Base-by-base conservation (phyloP, 2,113 vertebrate genomes). In the Microcebus lehilahytsara region DNA sequence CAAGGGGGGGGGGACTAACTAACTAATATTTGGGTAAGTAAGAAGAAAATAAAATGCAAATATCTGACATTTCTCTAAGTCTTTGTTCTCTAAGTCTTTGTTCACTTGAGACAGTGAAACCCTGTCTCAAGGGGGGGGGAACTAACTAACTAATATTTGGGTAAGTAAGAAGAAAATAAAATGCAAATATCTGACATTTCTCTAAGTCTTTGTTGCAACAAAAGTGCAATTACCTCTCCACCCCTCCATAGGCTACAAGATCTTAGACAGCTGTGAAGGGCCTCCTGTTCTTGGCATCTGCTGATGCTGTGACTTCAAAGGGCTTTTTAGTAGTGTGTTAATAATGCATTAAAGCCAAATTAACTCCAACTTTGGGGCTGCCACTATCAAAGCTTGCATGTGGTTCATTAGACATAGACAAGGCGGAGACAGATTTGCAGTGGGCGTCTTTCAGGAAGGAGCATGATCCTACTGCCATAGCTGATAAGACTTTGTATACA, bases 311-410 rank as follows among this genome's bases (percentile, higher is more conserved):
- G 95, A 11, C 4, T 95, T 97, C 94, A 97, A 66, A 96, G 22
- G 4, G 69, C 85, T 97, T 97, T 97, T 85, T 77, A 95, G 94
- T 79, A 67, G 51, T 40, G 91, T 87, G 53, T 96, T 97, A 96
- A 84, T 96, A 98, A 96, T 93, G 92, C 96, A 97, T 96, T 91
- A 95, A 95, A 97, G 91, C 62, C 94, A 77, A 77, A 46, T 72
- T 89, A 22, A 62, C n/a, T 96, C 77, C 60, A 97, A 53, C 56
- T 93, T 94, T 77, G 19, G 88, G 97, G 83, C 74, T 78, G 83
- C 96, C 34, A 23, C 34, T 83, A 27, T 84, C 69, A 79, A 97
- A 97, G 67, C 84, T 97, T 80, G 84, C 75, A 32, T 89, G 95
- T 66, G 80, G 89, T 89, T 97, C 56, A 0, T 93, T 84, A 64